phyloP scores from a whole-genome alignment of 2,113 vertebrate species.

The Cettia cetti region DNA sequence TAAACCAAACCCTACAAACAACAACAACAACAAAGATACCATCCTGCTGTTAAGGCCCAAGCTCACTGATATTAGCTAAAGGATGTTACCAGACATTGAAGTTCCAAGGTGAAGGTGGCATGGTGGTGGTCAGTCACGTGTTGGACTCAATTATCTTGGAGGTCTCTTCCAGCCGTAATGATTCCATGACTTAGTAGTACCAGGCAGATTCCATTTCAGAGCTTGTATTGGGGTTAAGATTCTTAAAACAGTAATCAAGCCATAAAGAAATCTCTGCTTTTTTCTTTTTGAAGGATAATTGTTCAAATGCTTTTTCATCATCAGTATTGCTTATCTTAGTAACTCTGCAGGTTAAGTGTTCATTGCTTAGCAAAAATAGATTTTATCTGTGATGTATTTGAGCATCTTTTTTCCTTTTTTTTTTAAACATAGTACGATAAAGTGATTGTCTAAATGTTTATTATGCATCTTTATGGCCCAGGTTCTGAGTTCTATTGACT shows the following conservation, averaged over 20 bases:
- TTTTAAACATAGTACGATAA: not conserved
- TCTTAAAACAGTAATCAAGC: not conserved
- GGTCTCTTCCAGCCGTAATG: not conserved
- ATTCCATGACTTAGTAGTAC: not conserved
- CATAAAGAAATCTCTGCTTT: not conserved
- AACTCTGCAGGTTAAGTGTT: not conserved
- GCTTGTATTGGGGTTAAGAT: not conserved
- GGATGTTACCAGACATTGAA: not conserved
- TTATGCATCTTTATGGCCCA: not conserved
- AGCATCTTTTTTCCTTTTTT: not conserved
- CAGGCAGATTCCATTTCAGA: not conserved
- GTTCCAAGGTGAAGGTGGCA: not conserved
- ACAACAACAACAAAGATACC: not conserved
- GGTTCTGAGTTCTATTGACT: not conserved
- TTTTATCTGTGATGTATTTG: not conserved
- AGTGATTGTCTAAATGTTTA: not conserved
- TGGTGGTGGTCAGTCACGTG: not conserved
- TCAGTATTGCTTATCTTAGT: not conserved
- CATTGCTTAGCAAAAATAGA: not conserved
- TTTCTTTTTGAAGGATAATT: not conserved
- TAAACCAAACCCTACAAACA: not conserved
- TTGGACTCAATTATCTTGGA: not conserved
- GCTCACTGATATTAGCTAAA: not conserved
- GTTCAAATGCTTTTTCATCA: not conserved
- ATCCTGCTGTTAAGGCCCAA: not conserved